Conservation (phyloP, 2,797 vertebrate genomes). For the Petrocephalus schoutedeni region DNA sequence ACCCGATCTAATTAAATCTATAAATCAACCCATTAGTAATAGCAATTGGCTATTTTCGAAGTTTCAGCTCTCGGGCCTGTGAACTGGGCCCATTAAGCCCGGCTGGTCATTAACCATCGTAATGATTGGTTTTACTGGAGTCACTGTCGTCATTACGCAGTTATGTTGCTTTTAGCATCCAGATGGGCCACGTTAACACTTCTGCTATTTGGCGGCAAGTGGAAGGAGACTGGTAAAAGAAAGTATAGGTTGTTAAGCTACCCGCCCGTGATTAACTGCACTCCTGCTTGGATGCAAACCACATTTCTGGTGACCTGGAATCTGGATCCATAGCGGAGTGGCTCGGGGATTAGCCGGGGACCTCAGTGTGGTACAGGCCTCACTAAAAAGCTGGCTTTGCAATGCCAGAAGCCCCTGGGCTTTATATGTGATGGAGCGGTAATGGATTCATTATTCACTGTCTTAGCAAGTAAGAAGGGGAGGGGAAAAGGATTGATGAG, state of each 20-base stretch:
- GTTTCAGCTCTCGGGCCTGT: constrained; percentile 34
- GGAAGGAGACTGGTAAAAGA: constrained; percentile 50
- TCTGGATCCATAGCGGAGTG: background rate
- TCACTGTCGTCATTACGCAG: constrained; percentile 39
- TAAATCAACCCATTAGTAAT: constrained; percentile 42
- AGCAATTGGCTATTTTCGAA: constrained; percentile 42
- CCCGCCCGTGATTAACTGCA: constrained; percentile 55
- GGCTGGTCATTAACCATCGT: constrained; percentile 47
- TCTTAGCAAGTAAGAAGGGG: background rate
- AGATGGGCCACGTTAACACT: constrained; percentile 44
- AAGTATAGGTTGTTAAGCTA: constrained; percentile 47
- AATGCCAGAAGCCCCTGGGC: background rate
- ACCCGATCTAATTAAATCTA: constrained; percentile 23
- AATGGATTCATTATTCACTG: background rate
- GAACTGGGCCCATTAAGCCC: constrained; percentile 46
- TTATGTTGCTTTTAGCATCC: constrained; percentile 39
- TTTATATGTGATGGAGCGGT: background rate
- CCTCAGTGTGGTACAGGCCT: background rate
- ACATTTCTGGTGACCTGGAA: background rate
- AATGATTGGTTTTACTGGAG: constrained; percentile 51
- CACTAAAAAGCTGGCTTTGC: background rate
- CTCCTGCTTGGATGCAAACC: constrained; percentile 30
- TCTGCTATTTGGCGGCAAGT: constrained; percentile 26
- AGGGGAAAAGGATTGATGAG: background rate
- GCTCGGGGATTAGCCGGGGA: background rate